These are phyloP conservation scores for Patella ulyssiponensis DNA, from an alignment of 2,888 invertebrate species.

Conservation along the genomic window DNA sequence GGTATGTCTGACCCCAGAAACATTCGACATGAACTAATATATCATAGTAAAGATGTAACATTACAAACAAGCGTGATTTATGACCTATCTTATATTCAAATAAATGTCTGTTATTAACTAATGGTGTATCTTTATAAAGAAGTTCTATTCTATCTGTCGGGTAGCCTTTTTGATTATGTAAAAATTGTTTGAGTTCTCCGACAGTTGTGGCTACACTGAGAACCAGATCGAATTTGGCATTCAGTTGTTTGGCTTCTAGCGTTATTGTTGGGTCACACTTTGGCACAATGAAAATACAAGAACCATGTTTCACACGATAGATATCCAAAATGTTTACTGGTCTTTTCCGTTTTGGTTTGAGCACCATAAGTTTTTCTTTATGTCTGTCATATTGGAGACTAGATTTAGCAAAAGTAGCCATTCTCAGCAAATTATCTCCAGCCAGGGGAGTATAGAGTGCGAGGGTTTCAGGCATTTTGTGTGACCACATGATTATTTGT, in stretches of 20 bases:
- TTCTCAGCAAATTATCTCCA: constrained; percentile 47
- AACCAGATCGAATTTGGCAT: constrained; percentile 52
- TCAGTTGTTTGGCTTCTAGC: constrained; percentile 55
- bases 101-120: constrained; percentile 53
- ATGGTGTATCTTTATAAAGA: constrained; percentile 50
- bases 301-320: constrained; percentile 48
- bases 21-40: constrained; percentile 57
- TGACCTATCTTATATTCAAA: constrained; percentile 52
- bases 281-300: constrained; percentile 55
- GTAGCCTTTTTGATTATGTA: constrained; percentile 54
- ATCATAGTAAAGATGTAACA: constrained; percentile 55
- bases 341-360: constrained; percentile 49
- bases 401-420: constrained; percentile 52
- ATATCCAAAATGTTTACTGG: constrained; percentile 52
- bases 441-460: constrained; percentile 53
- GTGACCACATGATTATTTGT: constrained; percentile 57
- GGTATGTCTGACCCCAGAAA: constrained; percentile 65
- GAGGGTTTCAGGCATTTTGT: constrained; percentile 49
- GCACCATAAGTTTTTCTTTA: constrained; percentile 51
- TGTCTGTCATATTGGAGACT: constrained; percentile 49
- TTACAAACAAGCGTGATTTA: constrained; percentile 47
- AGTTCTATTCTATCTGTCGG: constrained; percentile 57
- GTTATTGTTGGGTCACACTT: constrained; percentile 43
- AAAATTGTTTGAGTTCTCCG: constrained; percentile 50
- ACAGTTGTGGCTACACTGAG: constrained; percentile 53